Conservation (phyloP, 2,113 vertebrate species). For the Lipotes vexillifer region DNA sequence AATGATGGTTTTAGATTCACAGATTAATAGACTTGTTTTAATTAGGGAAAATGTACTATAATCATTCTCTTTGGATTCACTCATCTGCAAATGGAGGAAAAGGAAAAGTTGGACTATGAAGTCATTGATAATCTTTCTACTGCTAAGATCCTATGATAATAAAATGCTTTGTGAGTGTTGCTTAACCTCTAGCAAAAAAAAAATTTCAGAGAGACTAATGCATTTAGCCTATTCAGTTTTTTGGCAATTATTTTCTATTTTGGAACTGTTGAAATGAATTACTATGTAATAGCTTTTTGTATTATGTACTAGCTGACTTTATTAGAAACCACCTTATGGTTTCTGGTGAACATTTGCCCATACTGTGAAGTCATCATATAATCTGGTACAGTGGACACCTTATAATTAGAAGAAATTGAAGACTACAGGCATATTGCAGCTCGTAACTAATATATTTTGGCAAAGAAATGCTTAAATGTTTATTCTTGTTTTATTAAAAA, state of each 20-base stretch:
- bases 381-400: slow-evolving; percentile 35
- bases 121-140: background rate
- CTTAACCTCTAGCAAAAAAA: background rate
- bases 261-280: slow-evolving; percentile 64
- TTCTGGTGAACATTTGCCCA: slow-evolving; percentile 59
- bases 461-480: slow-evolving; percentile 57
- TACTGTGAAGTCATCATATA: slow-evolving; percentile 54
- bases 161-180: background rate
- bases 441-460: slow-evolving; percentile 53
- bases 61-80: background rate
- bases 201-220: background rate
- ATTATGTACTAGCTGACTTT: slow-evolving; percentile 51
- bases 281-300: slow-evolving; percentile 48
- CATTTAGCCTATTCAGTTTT: slow-evolving; percentile 19
- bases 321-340: slow-evolving; percentile 49
- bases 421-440: slow-evolving; percentile 21
- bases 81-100: background rate
- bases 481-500: slow-evolving; percentile 60
- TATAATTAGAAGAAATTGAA: slow-evolving; percentile 52
- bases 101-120: background rate
- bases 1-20: background rate
- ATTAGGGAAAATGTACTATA: background rate
- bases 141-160: slow-evolving; percentile 25
- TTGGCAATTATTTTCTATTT: slow-evolving; percentile 33
- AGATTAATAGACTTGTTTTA: background rate